Conservation (phyloP, 2,888 invertebrate species). For the Trilocha varians region DNA sequence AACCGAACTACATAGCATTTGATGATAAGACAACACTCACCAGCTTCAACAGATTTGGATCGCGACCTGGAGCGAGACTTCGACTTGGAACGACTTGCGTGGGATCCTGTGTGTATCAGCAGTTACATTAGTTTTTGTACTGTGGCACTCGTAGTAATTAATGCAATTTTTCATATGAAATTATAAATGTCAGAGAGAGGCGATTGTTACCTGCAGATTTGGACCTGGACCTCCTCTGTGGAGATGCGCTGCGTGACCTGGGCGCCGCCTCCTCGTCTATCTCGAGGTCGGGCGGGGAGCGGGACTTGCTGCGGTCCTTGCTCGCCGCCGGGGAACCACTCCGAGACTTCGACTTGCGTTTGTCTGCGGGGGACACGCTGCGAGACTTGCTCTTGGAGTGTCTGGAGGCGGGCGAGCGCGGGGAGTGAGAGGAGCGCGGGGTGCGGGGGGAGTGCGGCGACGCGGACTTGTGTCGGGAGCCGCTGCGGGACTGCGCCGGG, state of each 20-base stretch:
- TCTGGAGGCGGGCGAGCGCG: conserved; percentile 12
- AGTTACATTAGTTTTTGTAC: neutral
- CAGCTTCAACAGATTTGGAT: conserved; percentile 15
- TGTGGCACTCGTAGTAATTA: neutral
- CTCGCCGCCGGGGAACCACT: conserved; percentile 17
- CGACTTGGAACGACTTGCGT: conserved; percentile 26
- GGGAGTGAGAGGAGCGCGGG: conserved; percentile 20
- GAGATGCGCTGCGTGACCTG: conserved; percentile 15
- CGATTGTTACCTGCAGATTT: conserved; percentile 14
- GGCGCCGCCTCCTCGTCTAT: conserved; percentile 7
- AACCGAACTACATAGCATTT: too few species aligned
- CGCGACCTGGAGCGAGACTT: conserved; percentile 24
- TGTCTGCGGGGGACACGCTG: conserved; percentile 13
- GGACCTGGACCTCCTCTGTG: conserved; percentile 8
- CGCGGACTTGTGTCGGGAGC: conserved; percentile 19
- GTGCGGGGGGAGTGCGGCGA: conserved; percentile 20
- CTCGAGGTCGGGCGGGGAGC: conserved; percentile 6
- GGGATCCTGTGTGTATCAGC: conserved; percentile 14
- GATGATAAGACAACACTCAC: too few species aligned
- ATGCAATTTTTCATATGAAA: neutral
- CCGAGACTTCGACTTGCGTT: conserved; percentile 14
- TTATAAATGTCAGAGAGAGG: conserved; percentile 10
- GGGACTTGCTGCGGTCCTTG: conserved; percentile 17
- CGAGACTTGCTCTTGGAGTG: conserved; percentile 16
- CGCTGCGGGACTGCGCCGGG: conserved; percentile 16